These are phyloP conservation scores for Dromaius novaehollandiae DNA, from an alignment of 2,113 vertebrate genomes.

Conservation along the genomic window DNA sequence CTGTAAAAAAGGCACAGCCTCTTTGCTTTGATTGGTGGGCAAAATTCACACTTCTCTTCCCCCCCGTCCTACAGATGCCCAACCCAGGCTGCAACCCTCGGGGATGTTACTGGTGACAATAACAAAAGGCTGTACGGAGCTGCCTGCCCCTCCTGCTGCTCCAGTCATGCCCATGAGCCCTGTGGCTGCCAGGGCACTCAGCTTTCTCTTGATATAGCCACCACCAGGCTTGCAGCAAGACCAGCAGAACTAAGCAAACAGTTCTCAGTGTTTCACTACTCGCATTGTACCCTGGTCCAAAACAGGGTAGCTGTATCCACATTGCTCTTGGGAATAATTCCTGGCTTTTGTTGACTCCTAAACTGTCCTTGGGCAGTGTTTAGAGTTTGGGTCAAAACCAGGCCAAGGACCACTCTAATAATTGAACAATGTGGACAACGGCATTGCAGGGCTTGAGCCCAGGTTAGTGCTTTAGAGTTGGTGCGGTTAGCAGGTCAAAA, in stretches of 20 bases:
- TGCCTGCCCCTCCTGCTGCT: neutral
- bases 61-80: neutral
- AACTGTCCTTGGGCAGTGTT: neutral
- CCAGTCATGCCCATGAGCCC: neutral
- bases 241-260: neutral
- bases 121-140: neutral
- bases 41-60: neutral
- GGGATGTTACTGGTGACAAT: neutral
- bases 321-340: neutral
- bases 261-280: neutral
- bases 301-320: neutral
- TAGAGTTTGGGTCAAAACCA: neutral
- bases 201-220: neutral
- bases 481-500: neutral
- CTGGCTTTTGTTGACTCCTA: neutral
- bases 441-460: neutral
- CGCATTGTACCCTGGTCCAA: neutral
- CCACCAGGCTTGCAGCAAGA: neutral
- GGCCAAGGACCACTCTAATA: neutral
- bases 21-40: neutral
- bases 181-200: neutral
- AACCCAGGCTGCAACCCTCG: neutral
- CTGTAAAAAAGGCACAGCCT: neutral
- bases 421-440: neutral
- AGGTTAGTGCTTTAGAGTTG: neutral